Base-by-base conservation (phyloP, 2,113 vertebrate genomes). In the Eurypyga helias region DNA sequence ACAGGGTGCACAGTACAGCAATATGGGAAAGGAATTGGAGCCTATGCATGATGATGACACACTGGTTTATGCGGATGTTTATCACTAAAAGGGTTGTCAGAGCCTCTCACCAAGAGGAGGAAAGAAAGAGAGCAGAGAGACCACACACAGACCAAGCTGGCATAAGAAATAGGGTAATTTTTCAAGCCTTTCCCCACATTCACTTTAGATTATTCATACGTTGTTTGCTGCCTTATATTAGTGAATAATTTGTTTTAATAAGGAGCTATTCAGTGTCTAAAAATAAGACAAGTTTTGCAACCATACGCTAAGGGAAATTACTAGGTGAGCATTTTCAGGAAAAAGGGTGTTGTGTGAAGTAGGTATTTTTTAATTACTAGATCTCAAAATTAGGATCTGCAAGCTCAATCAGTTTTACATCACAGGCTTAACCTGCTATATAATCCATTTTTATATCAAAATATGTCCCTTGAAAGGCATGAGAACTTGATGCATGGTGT, bases 101-200 rank as follows among this genome's bases (percentile, higher is more conserved):
- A 95, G 20, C 26, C 51, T 92, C 92, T 93, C 73, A 93, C 65
- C 65, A 89, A 61, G 28, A 57, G 13, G 10, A 93, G 49, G 49
- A 93, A 93, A 83, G 65, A 93, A 96, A 92, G 12, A 89, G 80
- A 95, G 64, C 65, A 79, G 61, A 83, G 71, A 91, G 69, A 87
- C 77, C 92, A 97, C 92, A 96, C 82, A 89, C 55, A 87, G 67
- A 89, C 34, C 9, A 89, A 71, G 36, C 58, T 90, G 45, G 61
- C 76, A 91, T n/a, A 78, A 80, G 45, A 51, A 89, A 49, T 25
- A 38, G 26, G 18, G 49, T 71, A 2, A 34, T 93, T 92, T 94
- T 94, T 95, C 67, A 91, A 85, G 82, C 13, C 28, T 94, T 90
- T 92, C 72, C 31, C 45, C 33, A 67, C 61, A 64, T 78, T 24